Base-by-base conservation (phyloP, 2,113 vertebrate species). In the Gavia stellata region DNA sequence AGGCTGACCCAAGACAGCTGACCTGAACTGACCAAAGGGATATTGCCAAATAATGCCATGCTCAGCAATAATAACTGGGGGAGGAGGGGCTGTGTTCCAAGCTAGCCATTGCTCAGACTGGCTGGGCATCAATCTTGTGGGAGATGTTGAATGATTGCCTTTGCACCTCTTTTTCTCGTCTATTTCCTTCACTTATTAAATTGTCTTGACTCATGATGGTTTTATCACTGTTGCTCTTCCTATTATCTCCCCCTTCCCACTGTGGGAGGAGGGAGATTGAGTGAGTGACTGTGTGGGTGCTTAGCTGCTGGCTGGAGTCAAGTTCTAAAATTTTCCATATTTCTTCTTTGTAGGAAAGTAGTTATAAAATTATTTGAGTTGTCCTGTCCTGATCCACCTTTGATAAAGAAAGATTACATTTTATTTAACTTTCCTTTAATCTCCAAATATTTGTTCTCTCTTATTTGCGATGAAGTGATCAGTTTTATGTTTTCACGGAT, bases 61-160 rank as follows among this genome's bases (percentile, higher is more conserved):
- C 19, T 77, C 36, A 62, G 26, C 12, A 58, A 4, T 15, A 67
- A 5, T 29, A 11, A 17, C 8, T 6, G 25, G 25, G 50, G 12
- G 5, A 36, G 7, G 3, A 4, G 10, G 17, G 10, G 2, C 7
- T 83, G 65, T 75, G 40, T 55, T 92, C 33, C 10, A 26, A 50
- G 4, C 40, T 13, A 42, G 8, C 7, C 21, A 31, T 31, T 82
- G 21, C 8, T 65, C 33, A 65, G 24, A 45, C 23, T 34, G 18
- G 4, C n/a, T 55, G 23, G 26, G 9, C n/a, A 12, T 36, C 0
- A 0, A 10, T 62, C 29, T 61, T 20, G 10, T 0, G 0, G 53
- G 23, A 86, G 14, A 25, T 65, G 12, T 26, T 79, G 14, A 70
- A 5, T 23, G 6, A 31, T 23, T 52, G 23, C 3, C 34, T 66